phyloP scores from a whole-genome alignment of 2,113 vertebrate species.

The Syngnathoides biaculeatus region DNA sequence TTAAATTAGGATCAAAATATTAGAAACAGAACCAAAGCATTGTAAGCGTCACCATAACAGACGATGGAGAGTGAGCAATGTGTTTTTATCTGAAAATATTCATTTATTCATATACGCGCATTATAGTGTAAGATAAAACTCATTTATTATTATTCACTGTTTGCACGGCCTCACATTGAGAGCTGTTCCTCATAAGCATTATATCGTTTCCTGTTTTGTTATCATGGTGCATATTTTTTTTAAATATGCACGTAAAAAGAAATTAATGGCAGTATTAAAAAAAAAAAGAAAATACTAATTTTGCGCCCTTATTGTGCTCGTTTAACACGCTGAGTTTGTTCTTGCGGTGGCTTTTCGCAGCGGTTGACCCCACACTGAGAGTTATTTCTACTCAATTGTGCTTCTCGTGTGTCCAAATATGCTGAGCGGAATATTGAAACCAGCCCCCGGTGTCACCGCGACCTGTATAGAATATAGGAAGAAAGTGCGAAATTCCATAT shows the following conservation, averaged over 20 bases:
- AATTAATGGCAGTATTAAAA: background rate
- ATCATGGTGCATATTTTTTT: background rate
- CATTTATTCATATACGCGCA: no score
- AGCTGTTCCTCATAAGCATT: background rate
- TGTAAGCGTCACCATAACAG: no score
- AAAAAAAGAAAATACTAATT: background rate
- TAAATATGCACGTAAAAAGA: background rate
- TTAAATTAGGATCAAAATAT: no score
- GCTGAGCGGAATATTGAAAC: background rate
- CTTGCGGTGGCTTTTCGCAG: background rate
- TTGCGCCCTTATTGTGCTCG: background rate
- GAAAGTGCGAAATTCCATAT: no score
- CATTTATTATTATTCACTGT: background rate
- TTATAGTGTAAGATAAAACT: background rate
- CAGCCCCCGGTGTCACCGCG: background rate
- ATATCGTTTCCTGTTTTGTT: background rate
- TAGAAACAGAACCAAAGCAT: no score
- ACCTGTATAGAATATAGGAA: no score
- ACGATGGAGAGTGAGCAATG: no score
- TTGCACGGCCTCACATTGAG: background rate
- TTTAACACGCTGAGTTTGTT: background rate
- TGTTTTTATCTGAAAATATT: no score
- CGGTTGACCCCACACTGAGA: background rate
- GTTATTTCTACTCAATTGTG: background rate
- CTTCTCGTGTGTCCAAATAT: conserved; percentile 1